Evolutionary conservation across 2,113 vertebrate genomes (phyloP).

Genomic region (Sialia sialis): DNA sequence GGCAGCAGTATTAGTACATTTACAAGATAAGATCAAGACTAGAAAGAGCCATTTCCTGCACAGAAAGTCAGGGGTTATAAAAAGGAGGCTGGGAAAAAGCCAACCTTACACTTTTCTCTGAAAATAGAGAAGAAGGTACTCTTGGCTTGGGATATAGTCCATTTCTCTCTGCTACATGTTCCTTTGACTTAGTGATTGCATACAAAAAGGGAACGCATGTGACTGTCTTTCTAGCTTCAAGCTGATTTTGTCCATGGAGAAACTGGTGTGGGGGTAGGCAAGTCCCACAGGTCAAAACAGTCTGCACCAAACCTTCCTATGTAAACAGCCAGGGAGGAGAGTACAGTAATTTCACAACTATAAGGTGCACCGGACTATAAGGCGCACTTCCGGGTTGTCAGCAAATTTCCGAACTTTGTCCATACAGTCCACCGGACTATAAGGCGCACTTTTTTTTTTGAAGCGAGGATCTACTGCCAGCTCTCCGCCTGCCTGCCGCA

Average conservation of each 20-base stretch:
- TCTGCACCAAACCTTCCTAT: background rate
- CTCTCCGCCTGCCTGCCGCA: too few relatives aligned
- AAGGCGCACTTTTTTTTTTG: too few relatives aligned
- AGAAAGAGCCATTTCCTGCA: background rate
- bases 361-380: too few relatives aligned
- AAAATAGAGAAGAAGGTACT: background rate
- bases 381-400: too few relatives aligned
- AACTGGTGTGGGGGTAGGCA: background rate
- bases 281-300: background rate
- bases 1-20: background rate
- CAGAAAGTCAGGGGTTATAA: background rate
- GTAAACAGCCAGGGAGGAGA: background rate
- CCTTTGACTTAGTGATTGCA: background rate
- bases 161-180: accelerated
- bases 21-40: background rate
- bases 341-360: too few relatives aligned
- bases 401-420: too few relatives aligned
- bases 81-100: background rate
- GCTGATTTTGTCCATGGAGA: background rate
- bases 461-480: too few relatives aligned
- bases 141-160: background rate
- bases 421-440: too few relatives aligned
- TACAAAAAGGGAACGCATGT: background rate
- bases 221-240: background rate
- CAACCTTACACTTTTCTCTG: background rate